Evolutionary conservation across 2,797 vertebrate genomes (phyloP), one percentile per base, ranked within the genome.

Genomic region (Pseudochromis fuscus): DNA sequence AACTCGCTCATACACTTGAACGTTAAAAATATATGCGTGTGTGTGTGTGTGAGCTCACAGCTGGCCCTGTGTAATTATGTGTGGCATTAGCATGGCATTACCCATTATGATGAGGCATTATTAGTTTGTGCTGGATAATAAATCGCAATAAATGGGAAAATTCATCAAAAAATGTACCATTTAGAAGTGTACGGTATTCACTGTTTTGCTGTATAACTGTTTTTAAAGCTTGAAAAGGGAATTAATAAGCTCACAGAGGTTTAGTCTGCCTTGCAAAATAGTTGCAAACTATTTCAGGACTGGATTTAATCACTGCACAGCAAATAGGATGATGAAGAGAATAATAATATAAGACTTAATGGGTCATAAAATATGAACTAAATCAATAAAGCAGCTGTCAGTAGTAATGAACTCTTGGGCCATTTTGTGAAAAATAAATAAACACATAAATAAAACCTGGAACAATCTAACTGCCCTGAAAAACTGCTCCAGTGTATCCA

Each of bases 21-120:
- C 1, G 4, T 23, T 10, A 27, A 38, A 56, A 48, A n/a, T n/a
- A n/a, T 19, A 27, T 53, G 67, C 25, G 42, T 19, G 33, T 50
- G 45, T 44, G 42, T 46, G 56, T n/a, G 40, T 57, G 46, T 7
- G 42, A 59, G 63, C 37, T 58, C n/a, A n/a, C 65, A 66, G 70
- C 56, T 66, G 24, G 49, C 56, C 11, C 5, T 10, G 2, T 58
- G 59, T 75, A 52, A 79, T 73, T 75, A 60, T 53, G 37, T 56
- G 51, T 74, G n/a, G 40, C 30, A 30, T 60, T 75, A 77, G 46
- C 42, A 9, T 74, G 19, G 28, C 72, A 77, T 72, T 27, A 57
- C 8, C 44, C 57, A 60, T 81, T 67, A 75, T 51, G 48, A 67
- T 27, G 30, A 73, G 18, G 23, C 37, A 44, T 85, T 64, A 75